Base-by-base conservation (phyloP, 2,888 invertebrate species). In the Onthophagus sagittarius region DNA sequence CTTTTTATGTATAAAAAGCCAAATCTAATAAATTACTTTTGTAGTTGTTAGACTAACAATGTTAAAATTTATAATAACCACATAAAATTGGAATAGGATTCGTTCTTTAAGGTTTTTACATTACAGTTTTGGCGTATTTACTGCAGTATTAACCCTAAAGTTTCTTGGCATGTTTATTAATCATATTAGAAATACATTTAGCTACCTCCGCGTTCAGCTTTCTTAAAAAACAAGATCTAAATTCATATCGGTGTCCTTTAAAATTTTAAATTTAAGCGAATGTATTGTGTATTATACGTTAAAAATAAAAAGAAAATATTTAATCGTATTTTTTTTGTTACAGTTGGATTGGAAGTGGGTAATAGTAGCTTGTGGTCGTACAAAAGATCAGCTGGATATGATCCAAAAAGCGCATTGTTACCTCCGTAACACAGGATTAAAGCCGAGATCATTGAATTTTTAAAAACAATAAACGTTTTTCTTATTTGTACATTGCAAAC, bases 281-380 rank as follows among this genome's bases (percentile, higher is more conserved):
- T 67, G 11, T 15, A 67, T 67, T 67, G 67, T 31, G 31, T 23
- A 23, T 15, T 67, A 67, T 53, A 53, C 7, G 11, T 53, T 53
- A 53, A 53, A 53, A 53, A 23, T 0, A 6, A 23, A 31, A 71
- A 71, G 39, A 53, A 39, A 67, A 15, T 15, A 39, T 63, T 53
- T 15, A 39, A 23, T 23, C 1, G 23, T 23, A 3, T 23, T 23
- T 65, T 77, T 78, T 76, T 81, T 84, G 79, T 84, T 88, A 0
- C 89, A 94, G 90, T 85, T 91, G 77, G 94, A 94, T 85, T 89
- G 90, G 72, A 90, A 92, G 82, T 97, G 95, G 95, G 92, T 93
- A 81, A 92, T 90, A 78, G 92, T 95, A 33, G 96, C 94, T 0
- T 97, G 94, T 82, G 97, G 97, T n/a, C 92, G 91, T 82, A 97